Evolutionary conservation across 2,113 vertebrate species (phyloP).

Genomic region (Xenopus laevis): DNA sequence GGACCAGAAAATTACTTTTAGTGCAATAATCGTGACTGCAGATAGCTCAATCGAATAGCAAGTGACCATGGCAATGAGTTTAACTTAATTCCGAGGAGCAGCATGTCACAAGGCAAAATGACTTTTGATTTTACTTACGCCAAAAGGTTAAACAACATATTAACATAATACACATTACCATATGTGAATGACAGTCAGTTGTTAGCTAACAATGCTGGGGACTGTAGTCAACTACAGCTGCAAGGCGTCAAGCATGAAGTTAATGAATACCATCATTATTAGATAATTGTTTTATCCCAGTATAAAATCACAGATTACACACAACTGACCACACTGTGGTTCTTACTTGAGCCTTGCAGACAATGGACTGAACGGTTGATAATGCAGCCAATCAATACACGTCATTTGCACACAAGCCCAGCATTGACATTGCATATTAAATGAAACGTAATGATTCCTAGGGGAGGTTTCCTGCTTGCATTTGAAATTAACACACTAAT

Average conservation of each 20-base stretch:
- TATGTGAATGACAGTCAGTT: not conserved
- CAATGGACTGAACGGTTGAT: slow-evolving; percentile 13
- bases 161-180: too few species aligned
- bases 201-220: not conserved
- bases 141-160: too few species aligned
- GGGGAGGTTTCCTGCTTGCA: slow-evolving; percentile 22
- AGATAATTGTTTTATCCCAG: slow-evolving; percentile 22
- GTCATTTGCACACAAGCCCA: slow-evolving; percentile 13
- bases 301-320: slow-evolving; percentile 1
- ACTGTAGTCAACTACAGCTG: not conserved
- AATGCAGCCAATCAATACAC: slow-evolving; percentile 32
- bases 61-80: slow-evolving; percentile 5
- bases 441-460: slow-evolving; percentile 38
- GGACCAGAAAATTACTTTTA: slow-evolving; percentile 10
- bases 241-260: not conserved
- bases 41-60: not conserved
- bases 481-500: slow-evolving; percentile 37
- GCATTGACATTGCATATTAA: slow-evolving; percentile 43
- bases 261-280: not conserved
- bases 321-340: not conserved
- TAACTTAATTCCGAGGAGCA: not conserved
- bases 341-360: not conserved
- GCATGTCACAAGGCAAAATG: not conserved
- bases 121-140: too few species aligned
- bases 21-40: not conserved